Evolutionary conservation across 2,888 invertebrate genomes (phyloP).

Genomic region (Lithophane semibrunnea): DNA sequence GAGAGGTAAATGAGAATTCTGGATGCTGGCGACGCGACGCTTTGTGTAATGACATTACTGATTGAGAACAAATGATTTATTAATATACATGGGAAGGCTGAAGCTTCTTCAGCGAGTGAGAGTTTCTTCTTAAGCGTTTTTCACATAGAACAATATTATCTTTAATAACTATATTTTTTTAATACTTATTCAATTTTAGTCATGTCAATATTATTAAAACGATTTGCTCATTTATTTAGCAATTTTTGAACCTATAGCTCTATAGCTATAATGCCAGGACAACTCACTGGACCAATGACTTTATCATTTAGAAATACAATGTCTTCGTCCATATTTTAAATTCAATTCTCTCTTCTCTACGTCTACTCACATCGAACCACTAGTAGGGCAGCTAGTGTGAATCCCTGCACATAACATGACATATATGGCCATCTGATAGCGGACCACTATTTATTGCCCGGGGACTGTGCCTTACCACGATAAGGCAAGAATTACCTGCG

Average conservation of each 20-base stretch:
- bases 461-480: conserved; percentile 44
- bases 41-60: background rate
- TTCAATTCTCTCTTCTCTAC: conserved; percentile 23
- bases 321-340: background rate
- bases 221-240: background rate
- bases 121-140: too few species aligned
- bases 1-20: background rate
- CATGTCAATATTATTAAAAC: background rate
- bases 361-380: conserved; percentile 11
- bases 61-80: background rate
- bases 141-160: too few species aligned
- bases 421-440: conserved; percentile 62
- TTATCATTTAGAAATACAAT: background rate
- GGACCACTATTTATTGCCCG: conserved; percentile 45
- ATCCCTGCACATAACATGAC: conserved; percentile 58
- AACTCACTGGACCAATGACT: background rate
- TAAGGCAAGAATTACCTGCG: conserved; percentile 29
- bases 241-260: background rate
- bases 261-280: background rate
- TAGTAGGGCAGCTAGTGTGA: conserved; percentile 55
- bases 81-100: background rate
- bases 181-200: background rate
- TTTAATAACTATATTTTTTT: too few species aligned
- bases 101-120: background rate
- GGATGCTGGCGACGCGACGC: too few species aligned